These are phyloP conservation scores for Carcinoscorpius rotundicauda DNA, from an alignment of 1,140 invertebrate species.

Conservation along the genomic window DNA sequence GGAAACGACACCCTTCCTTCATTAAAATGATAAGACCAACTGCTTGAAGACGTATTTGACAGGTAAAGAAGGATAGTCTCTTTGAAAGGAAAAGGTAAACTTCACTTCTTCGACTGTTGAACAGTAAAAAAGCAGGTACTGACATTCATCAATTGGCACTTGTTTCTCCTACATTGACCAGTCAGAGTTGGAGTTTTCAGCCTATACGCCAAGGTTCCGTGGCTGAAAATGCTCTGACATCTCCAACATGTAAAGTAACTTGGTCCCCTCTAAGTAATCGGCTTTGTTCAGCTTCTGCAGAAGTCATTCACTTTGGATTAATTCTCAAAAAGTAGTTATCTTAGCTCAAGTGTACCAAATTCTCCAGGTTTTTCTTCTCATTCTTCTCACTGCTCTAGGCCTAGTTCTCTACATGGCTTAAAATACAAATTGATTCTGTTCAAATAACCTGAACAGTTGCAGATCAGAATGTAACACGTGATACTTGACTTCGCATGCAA, in stretches of 20 bases:
- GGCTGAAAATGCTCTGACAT: conserved; percentile 29
- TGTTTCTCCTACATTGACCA: conserved; percentile 21
- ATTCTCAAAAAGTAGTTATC: conserved; percentile 48
- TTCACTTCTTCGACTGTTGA: conserved; percentile 77
- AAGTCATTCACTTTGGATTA: conserved; percentile 33
- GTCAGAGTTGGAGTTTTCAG: conserved; percentile 54
- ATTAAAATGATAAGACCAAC: conserved; percentile 53
- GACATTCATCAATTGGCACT: conserved; percentile 56
- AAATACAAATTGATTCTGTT: conserved; percentile 78
- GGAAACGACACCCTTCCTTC: conserved; percentile 57
- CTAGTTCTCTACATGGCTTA: conserved; percentile 84
- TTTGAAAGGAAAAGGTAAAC: conserved; percentile 74
- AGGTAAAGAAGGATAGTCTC: conserved; percentile 33
- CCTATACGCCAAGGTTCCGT: conserved; percentile 39
- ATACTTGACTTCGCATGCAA: no score
- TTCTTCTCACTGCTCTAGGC: conserved; percentile 58
- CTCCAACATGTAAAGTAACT: conserved; percentile 31
- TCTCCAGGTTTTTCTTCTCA: conserved; percentile 39
- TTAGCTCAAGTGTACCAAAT: conserved; percentile 46
- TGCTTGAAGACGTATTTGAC: conserved; percentile 10
- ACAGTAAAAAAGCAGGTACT: conserved; percentile 69
- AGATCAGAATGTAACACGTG: no score
- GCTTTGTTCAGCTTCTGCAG: conserved; percentile 38
- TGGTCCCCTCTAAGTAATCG: conserved; percentile 42
- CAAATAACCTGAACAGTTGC: conserved; percentile 19